Percentiles rank a stretch among this genome's conserved stretches.
phyloP scores from a whole-genome alignment of 2,797 vertebrate genomes.

The Gouania willdenowi region DNA sequence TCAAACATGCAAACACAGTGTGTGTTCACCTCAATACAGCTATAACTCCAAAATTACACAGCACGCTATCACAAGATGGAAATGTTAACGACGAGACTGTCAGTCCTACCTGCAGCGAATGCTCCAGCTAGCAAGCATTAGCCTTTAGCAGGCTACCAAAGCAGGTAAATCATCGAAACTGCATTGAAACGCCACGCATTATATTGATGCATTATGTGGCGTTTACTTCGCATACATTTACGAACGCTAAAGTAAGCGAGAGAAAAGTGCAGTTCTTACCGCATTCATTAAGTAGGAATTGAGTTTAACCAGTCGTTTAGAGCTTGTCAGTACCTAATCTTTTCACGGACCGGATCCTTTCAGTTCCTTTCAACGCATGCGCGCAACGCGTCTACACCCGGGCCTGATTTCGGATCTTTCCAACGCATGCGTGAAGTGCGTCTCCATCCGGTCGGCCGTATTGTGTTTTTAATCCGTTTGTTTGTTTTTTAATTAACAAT shows the following conservation, averaged over 20 bases:
- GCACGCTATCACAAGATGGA: background rate
- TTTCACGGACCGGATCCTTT: too few species aligned
- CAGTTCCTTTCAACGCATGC: too few species aligned
- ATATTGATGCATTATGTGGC: background rate
- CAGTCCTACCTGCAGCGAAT: background rate
- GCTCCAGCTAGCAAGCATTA: constrained; percentile 46
- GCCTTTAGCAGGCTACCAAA: constrained; percentile 36
- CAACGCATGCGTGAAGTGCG: too few species aligned
- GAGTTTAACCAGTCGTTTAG: constrained; percentile 52
- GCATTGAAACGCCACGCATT: constrained; percentile 10
- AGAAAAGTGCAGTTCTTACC: constrained; percentile 55
- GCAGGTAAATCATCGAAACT: constrained; percentile 39
- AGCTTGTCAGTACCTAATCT: too few species aligned
- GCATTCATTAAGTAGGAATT: constrained; percentile 56
- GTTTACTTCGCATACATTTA: background rate
- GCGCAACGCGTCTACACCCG: too few species aligned
- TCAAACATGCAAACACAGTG: background rate
- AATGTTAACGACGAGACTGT: background rate
- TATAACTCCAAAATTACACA: background rate
- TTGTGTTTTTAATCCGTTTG: too few species aligned
- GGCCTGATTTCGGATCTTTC: too few species aligned
- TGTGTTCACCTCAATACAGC: rapidly evolving
- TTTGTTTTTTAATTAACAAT: too few species aligned
- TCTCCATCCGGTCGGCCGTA: too few species aligned
- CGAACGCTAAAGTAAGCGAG: background rate